Percentiles rank a stretch among this genome's conserved stretches.
These are phyloP conservation scores for Caenorhabditis drosophilae DNA, from an alignment of 2,888 invertebrate genomes.

Conservation along the genomic window DNA sequence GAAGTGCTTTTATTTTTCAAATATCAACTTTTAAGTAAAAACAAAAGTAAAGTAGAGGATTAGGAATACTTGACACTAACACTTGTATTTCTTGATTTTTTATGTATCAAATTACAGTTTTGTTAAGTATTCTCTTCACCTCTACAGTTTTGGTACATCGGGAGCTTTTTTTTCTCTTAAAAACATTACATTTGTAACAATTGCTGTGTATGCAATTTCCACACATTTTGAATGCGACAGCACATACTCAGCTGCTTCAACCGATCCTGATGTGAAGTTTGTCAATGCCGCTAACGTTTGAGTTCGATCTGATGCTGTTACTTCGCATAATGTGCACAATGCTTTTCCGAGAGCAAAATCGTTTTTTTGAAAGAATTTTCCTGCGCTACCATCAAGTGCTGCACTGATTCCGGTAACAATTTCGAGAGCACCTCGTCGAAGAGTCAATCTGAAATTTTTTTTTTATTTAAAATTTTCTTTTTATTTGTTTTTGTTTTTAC, in stretches of 20 bases:
- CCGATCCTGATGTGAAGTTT: conserved; percentile 52
- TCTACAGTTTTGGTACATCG: too few relatives aligned
- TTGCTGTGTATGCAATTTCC: conserved; percentile 31
- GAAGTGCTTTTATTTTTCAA: too few relatives aligned
- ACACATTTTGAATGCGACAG: conserved; percentile 30
- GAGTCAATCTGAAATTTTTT: conserved; percentile 28
- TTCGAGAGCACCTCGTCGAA: conserved; percentile 49
- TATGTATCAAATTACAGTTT: background rate
- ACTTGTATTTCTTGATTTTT: background rate
- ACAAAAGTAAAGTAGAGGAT: conserved; percentile 2
- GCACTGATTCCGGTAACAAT: conserved; percentile 43
- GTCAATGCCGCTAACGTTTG: conserved; percentile 49
- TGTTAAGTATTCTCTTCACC: too few relatives aligned
- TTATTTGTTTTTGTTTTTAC: background rate
- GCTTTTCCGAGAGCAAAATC: conserved; percentile 47
- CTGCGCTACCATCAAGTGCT: conserved; percentile 53
- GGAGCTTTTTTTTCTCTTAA: background rate
- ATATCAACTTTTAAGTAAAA: conserved; percentile 4
- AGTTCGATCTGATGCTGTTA: conserved; percentile 46
- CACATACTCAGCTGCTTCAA: conserved; percentile 44
- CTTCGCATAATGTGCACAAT: conserved; percentile 42
- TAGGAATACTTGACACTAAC: conserved; percentile 14
- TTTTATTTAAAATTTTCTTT: background rate
- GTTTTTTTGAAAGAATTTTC: conserved; percentile 36
- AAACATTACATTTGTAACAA: conserved; percentile 19